Percentiles rank a stretch among this genome's conserved stretches.
Evolutionary conservation across 2,888 invertebrate species (phyloP).

Genomic region (Mimumesa dahlbomi): DNA sequence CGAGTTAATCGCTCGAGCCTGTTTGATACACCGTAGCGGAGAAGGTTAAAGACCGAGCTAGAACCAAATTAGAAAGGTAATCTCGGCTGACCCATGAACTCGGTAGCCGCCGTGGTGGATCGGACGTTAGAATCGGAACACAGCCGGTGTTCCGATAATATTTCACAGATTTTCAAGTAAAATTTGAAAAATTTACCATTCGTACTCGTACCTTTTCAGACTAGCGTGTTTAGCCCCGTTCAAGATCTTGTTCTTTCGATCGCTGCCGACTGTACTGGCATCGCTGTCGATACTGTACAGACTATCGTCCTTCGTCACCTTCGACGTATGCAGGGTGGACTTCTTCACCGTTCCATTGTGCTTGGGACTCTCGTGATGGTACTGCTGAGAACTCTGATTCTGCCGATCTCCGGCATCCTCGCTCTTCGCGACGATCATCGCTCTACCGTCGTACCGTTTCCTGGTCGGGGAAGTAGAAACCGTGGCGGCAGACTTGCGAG

Average conservation of each 20-base stretch:
- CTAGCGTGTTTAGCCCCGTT: conserved; percentile 88
- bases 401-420: conserved; percentile 45
- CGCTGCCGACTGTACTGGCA: conserved; percentile 84
- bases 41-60: conserved; percentile 48
- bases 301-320: conserved; percentile 85
- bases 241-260: conserved; percentile 86
- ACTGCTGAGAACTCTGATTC: conserved; percentile 44
- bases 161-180: too few species aligned
- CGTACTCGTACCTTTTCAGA: conserved; percentile 84
- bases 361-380: conserved; percentile 73
- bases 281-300: conserved; percentile 87
- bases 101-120: too few species aligned
- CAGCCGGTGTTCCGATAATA: too few species aligned
- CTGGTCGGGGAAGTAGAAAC: conserved; percentile 54
- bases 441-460: conserved; percentile 47
- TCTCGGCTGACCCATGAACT: conserved; percentile 47
- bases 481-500: conserved; percentile 20
- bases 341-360: conserved; percentile 78
- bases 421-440: conserved; percentile 65
- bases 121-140: too few species aligned
- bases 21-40: conserved; percentile 1
- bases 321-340: conserved; percentile 72
- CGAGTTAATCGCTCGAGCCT: conserved; percentile 10
- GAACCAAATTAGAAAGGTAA: conserved; percentile 52
- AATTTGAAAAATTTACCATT: background rate